Conservation (phyloP, 2,888 invertebrate species). For the Drosophila acutilabella region DNA sequence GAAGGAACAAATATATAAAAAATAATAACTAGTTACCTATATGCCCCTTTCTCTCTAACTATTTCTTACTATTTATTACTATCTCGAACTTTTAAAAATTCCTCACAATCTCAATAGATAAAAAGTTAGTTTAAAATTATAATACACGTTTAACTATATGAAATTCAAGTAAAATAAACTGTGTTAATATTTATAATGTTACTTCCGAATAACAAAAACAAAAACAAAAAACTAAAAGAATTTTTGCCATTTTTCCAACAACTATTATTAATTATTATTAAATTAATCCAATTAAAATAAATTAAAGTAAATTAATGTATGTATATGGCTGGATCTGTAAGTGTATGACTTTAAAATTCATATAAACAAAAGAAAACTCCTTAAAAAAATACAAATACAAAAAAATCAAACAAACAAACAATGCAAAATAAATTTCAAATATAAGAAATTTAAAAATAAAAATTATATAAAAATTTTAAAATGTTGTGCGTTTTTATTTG, state of each 20-base stretch:
- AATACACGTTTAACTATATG: constrained; percentile 23
- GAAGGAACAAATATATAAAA: constrained; percentile 26
- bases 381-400: constrained; percentile 14
- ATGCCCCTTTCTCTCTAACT: background rate
- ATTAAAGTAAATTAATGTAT: constrained; percentile 35
- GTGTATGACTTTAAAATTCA: constrained; percentile 65
- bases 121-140: constrained; percentile 9
- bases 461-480: constrained; percentile 57
- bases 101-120: constrained; percentile 46
- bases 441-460: constrained; percentile 59
- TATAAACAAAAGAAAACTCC: constrained; percentile 21
- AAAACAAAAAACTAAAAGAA: constrained; percentile 23
- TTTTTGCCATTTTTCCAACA: constrained; percentile 60
- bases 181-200: constrained; percentile 74
- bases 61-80: constrained; percentile 20
- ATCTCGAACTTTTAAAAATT: constrained; percentile 31
- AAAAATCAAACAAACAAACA: constrained; percentile 41
- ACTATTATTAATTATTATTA: constrained; percentile 35
- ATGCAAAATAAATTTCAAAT: constrained; percentile 57
- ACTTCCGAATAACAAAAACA: constrained; percentile 38
- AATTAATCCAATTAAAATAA: constrained; percentile 51
- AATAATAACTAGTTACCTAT: constrained; percentile 2
- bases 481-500: background rate
- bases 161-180: constrained; percentile 63
- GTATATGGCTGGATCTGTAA: constrained; percentile 74